Evolutionary conservation across 2,113 vertebrate species (phyloP), one percentile per base, ranked within the genome.

Genomic region (Tyrannus savana): DNA sequence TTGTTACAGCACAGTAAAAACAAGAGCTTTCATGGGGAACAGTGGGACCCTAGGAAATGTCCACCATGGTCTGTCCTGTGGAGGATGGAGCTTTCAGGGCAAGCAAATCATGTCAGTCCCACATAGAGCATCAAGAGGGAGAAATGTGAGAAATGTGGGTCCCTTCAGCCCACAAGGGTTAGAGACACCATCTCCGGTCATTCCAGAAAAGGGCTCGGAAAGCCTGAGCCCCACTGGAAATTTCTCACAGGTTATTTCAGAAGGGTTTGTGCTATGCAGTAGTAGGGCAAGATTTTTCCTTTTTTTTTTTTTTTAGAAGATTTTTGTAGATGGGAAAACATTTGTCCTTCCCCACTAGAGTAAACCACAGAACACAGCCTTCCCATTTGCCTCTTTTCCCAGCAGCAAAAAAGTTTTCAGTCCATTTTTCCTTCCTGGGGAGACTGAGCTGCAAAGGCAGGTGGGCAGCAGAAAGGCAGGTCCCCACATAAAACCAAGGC

Each of bases 181-280:
- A 39, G 42, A 68, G 62, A 47, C 0, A 0, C 28, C 0, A 0
- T 67, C 84, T 72, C 9, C 2, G 0, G 7, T 75, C 91, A 16
- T 62, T 93, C 79, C 72, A 77, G 49, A 56, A 33, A 13, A n/a
- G 13, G 21, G 14, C 4, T 89, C 0, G 0, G 53, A 75, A 89
- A 67, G 23, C 23, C 44, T 47, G 31, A 78, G 46, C 37, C 42
- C 19, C 3, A 0, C 25, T 67, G 50, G 66, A 83, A 88, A 52
- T 53, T 69, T 66, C 75, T 44, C 25, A 50, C 30, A 27, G 14
- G 31, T 81, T 66, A 52, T 60, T 91, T 89, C 74, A 72, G 44
- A 83, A 90, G 16, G 37, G 33, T 90, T 87, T 93, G 31, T 42
- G 46, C 79, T 42, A 4, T 14, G 42, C 11, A 52, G 11, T 22